A percentile compares a stretch with the other conserved stretches of the same genome.
Evolutionary conservation across 2,888 invertebrate species (phyloP).

Genomic region (Furcula furcula): DNA sequence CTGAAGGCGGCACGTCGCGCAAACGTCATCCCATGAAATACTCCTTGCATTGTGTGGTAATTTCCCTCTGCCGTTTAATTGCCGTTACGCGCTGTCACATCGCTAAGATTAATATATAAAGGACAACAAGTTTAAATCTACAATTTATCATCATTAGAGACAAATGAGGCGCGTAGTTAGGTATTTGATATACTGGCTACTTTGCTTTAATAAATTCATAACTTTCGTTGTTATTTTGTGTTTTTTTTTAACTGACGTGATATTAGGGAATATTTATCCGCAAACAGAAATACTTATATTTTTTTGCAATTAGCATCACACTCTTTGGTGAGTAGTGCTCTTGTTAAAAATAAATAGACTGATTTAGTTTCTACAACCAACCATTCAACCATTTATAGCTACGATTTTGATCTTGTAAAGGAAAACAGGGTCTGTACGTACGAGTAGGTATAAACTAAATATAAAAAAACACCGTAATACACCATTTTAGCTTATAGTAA

Average conservation of each 20-base stretch:
- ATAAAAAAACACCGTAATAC: no score
- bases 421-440: no score
- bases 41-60: conserved; percentile 78
- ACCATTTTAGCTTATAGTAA: no score
- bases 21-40: conserved; percentile 74
- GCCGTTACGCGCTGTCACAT: conserved; percentile 70
- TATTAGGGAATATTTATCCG: no score
- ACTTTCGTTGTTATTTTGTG: not conserved
- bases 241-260: not conserved
- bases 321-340: no score
- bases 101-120: conserved; percentile 70
- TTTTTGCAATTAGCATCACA: no score
- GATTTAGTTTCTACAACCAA: no score
- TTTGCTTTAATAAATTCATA: conserved; percentile 3
- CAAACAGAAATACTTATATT: no score
- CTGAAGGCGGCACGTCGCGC: conserved; percentile 45
- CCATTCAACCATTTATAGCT: no score
- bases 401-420: no score
- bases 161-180: conserved; percentile 45
- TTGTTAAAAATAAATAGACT: no score
- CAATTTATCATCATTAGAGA: conserved; percentile 71
- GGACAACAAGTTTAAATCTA: conserved; percentile 66
- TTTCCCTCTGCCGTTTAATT: conserved; percentile 72
- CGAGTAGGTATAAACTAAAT: no score
- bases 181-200: conserved; percentile 28